These are phyloP conservation scores for Pteria penguin DNA, from an alignment of 2,888 invertebrate genomes.

Conservation along the genomic window DNA sequence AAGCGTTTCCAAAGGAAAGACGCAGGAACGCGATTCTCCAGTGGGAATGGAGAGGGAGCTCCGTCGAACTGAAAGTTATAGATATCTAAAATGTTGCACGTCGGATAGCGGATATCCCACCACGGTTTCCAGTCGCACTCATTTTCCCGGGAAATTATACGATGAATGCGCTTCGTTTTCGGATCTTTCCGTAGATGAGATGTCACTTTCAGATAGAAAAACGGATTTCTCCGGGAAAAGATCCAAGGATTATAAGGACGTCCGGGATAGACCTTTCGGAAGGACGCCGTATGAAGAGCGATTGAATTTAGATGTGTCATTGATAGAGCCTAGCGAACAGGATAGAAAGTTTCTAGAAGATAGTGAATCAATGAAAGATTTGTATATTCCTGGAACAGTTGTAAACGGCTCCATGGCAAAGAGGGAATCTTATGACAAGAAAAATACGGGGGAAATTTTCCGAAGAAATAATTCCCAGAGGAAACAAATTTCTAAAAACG, in stretches of 20 bases:
- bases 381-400: background rate
- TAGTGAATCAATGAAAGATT: background rate
- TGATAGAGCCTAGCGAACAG: background rate
- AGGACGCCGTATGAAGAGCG: background rate
- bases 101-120: background rate
- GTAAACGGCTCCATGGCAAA: background rate
- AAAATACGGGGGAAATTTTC: background rate
- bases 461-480: background rate
- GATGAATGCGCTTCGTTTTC: background rate
- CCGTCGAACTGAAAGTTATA: background rate
- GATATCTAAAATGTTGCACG: background rate
- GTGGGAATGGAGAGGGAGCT: background rate
- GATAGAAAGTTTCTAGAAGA: background rate
- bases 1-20: background rate
- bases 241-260: background rate
- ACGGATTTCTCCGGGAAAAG: background rate
- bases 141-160: background rate
- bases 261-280: background rate
- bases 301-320: background rate
- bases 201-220: background rate
- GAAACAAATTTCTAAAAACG: background rate
- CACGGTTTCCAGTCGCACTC: background rate
- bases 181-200: background rate
- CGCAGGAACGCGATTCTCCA: background rate
- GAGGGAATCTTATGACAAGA: background rate